Evolutionary conservation across 2,888 invertebrate genomes (phyloP), one percentile per base, ranked within the genome.

Genomic region (Lasioglossum figueresi): DNA sequence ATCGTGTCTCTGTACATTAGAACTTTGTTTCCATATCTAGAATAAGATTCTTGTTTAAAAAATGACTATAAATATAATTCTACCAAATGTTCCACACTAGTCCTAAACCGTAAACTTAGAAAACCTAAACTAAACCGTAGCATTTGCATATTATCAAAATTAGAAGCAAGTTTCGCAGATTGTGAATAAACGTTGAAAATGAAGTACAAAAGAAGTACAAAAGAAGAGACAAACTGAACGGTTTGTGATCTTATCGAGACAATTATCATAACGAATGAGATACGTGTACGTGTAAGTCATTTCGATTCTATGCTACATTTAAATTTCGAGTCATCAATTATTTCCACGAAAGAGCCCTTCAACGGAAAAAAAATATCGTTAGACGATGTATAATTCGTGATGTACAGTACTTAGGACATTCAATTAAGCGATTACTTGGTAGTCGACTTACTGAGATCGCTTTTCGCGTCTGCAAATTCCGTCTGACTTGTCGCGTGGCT

Each of bases 41-140:
- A 92, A 93, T 91, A 91, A 77, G 43, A 89, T 89, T 91, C 89
- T 87, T 83, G 87, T 85, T 91, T 90, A 88, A 90, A 89, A 91
- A 77, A 88, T 81, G 12, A 74, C 45, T 80, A 59, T 80, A 76
- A 76, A 34, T 85, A 76, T 34, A 63, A 59, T 78, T 59, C 82
- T 82, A 88, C 73, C 68, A 78, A 27, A 19, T 43, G 45, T 43
- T 27, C 16, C 70, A 16, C 70, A 16, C 37, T 40, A 40, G 10
- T 14, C 27, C 14, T 40, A 70, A 70, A 40, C n/a, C 23, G 70
- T 40, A 23, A 37, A 70, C 40, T 43, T n/a, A 63, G 5, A 31
- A 63, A 34, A 34, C 16, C 63, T 63, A 31, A 63, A 63, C 31
- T 63, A 63, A 31, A 31, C 63, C 19, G 63, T 63, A 63, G 19